Conservation (phyloP, 2,113 vertebrate genomes). For the Plectropomus leopardus region DNA sequence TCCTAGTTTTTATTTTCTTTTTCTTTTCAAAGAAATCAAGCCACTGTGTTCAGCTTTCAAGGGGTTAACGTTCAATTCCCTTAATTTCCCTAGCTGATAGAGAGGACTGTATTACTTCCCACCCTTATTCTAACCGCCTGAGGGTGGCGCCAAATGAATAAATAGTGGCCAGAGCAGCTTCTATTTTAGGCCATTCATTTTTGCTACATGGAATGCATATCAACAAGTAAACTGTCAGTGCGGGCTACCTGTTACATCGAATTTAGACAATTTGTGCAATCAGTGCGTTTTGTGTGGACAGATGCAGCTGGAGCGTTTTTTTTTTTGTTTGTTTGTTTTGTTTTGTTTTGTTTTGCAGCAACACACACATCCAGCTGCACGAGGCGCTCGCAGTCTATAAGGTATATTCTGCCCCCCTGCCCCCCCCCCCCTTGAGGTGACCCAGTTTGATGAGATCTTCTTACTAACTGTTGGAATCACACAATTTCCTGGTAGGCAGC, state of each 20-base stretch:
- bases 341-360: neutral
- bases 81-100: conserved; percentile 36
- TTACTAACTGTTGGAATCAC: conserved; percentile 70
- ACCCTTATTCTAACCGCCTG: conserved; percentile 73
- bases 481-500: conserved; percentile 69
- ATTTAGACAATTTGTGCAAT: conserved; percentile 15
- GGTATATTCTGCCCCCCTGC: conserved; percentile 17
- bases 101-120: conserved; percentile 3
- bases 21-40: no score
- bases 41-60: no score
- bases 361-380: neutral
- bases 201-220: conserved; percentile 73
- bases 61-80: conserved; percentile 26
- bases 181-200: conserved; percentile 73
- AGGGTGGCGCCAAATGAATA: conserved; percentile 87
- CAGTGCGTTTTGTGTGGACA: neutral
- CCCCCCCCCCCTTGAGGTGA: conserved; percentile 56
- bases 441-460: conserved; percentile 75
- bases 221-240: conserved; percentile 77
- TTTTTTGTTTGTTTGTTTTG: no score
- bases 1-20: no score
- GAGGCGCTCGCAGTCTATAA: conserved; percentile 21
- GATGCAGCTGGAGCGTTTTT: neutral
- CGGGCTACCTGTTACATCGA: conserved; percentile 71
- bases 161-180: conserved; percentile 64